Base-by-base conservation (phyloP, 2,888 invertebrate species). In the Buathra laborator region DNA sequence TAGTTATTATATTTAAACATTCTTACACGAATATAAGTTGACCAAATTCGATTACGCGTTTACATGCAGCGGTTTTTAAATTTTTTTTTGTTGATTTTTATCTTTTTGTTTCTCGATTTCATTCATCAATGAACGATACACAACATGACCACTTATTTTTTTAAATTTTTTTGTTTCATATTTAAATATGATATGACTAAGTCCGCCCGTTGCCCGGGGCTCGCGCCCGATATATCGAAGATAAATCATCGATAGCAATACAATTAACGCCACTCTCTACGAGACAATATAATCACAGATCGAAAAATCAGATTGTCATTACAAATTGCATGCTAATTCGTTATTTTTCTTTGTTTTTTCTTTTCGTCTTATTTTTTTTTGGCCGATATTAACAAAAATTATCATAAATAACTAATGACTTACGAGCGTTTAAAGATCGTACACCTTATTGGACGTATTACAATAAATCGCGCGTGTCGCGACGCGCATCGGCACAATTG, bases 161-260 rank as follows among this genome's bases (percentile, higher is more conserved):
- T 68, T 66, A 24, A 56, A 82, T 48, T 68, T 84, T 77, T 76
- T 86, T 81, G 76, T 80, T 70, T 76, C 82, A 85, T 53, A 86
- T 82, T 89, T 92, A 91, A 83, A 90, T 93, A 93, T 93, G 90
- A 91, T 92, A 92, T 93, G 92, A 93, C 92, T 93, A 93, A 91
- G 91, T 93, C 93, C 93, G 93, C 92, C 93, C 93, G 91, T 90
- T 88, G 89, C 90, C 91, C 91, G 87, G 84, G 87, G 90, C 85
- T 88, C 86, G 67, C 81, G 74, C 70, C 66, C 74, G 75, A 70
- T 67, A 79, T 68, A 80, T 83, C 80, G 81, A 83, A 77, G 48
- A 76, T 68, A 86, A 80, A 64, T 37, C 80, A 77, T 83, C 77
- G 74, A 83, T 74, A 37, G 24, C 79, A 85, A 82, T 85, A 79